Percentiles rank a stretch among this genome's conserved stretches.
Evolutionary conservation across 2,888 invertebrate species (phyloP).

Genomic region (Perizoma affinitatum): DNA sequence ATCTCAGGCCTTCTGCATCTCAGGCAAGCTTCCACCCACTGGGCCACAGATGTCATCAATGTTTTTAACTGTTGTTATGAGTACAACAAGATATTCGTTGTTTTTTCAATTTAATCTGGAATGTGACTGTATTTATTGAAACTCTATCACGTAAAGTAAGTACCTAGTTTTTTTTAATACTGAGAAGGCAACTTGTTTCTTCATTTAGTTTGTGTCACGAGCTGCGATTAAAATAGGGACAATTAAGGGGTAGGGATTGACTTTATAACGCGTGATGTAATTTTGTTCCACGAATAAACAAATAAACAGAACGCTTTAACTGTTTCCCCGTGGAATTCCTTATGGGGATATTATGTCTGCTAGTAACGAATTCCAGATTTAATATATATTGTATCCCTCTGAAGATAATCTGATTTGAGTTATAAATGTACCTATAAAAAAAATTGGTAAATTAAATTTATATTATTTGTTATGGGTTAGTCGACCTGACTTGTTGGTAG

Average conservation of each 20-base stretch:
- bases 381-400: slow-evolving; percentile 1
- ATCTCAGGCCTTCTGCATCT: no score
- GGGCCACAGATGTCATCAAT: no score
- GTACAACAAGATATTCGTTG: no score
- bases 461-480: no score
- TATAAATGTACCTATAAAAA: background rate
- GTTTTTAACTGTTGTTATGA: no score
- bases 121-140: no score
- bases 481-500: no score
- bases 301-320: slow-evolving; percentile 35
- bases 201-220: slow-evolving; percentile 20
- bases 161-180: no score
- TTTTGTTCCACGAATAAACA: slow-evolving; percentile 35
- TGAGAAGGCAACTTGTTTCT: slow-evolving; percentile 4
- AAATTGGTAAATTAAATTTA: no score
- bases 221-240: slow-evolving; percentile 31
- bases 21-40: no score
- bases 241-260: slow-evolving; percentile 31
- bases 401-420: background rate
- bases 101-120: no score
- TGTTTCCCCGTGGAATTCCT: slow-evolving; percentile 21
- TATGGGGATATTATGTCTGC: slow-evolving; percentile 19
- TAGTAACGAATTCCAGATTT: slow-evolving; percentile 22
- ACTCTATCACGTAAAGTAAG: no score
- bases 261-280: slow-evolving; percentile 32